Evolutionary conservation across 2,888 invertebrate genomes (phyloP), one percentile per base, ranked within the genome.

Genomic region (Fabriciana adippe): DNA sequence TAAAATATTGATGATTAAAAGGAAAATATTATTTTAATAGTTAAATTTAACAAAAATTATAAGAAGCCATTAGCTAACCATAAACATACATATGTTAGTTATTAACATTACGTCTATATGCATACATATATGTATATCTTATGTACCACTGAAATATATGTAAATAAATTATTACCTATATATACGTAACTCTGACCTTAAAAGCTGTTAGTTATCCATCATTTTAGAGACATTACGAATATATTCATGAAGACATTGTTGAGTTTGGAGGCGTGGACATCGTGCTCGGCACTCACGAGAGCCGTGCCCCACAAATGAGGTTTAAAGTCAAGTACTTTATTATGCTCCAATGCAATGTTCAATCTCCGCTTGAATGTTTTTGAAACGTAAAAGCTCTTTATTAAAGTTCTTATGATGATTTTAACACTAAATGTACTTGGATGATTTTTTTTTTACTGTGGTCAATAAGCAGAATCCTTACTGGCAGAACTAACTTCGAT

Each of bases 171-270:
- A 4, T 26, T 26, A 26, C 11, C 35, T 41, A 41, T 41, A 41
- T 6, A 8, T 8, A 8, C 2, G 11, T 11, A 41, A 11, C 8
- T 41, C 8, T 16, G 16, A 5, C 35, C 60, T 13, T 31, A 60
- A 13, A 31, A 35, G 50, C 14, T 51, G 51, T 16, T 35, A 50
- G 50, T 31, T 18, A 57, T 15, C 48, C 48, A 50, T 35, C 50
- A 61, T 61, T 61, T 35, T 15, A 61, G 31, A 50, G 50, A 11
- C 35, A 60, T 50, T 60, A 31, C 18, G 2, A 35, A 31, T 16
- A 59, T 59, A 59, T 51, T 61, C 51, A 65, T 65, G 51, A 65
- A 65, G 65, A 50, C 59, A 59, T 65, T 59, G 65, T 53, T 53
- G 57, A 14, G 55, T 16, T n/a, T 31, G 59, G 65, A 59, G 65